A percentile compares a stretch with the other conserved stretches of the same genome.
Evolutionary conservation across 2,797 vertebrate species (phyloP).

Genomic region (Anguilla pacifica): DNA sequence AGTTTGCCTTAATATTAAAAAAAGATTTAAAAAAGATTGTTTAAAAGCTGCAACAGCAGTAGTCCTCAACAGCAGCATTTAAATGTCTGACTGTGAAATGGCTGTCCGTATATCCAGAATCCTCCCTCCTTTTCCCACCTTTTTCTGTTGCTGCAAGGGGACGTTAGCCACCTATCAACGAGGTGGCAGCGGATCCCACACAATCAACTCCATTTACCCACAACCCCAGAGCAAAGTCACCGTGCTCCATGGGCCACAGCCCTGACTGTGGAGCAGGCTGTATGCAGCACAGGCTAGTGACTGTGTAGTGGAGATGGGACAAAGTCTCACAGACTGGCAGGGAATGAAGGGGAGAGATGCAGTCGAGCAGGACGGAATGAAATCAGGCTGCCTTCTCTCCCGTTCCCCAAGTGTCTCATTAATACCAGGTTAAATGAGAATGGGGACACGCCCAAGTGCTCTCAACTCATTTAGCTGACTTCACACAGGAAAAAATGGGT

Average conservation of each 20-base stretch:
- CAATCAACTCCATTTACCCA: constrained; percentile 70
- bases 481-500: background rate
- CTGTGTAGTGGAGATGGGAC: constrained; percentile 22
- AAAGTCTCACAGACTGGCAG: constrained; percentile 40
- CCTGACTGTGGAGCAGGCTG: constrained; percentile 46
- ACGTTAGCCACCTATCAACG: constrained; percentile 55
- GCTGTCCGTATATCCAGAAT: constrained; percentile 32
- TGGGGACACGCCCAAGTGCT: constrained; percentile 73
- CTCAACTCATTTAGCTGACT: constrained; percentile 46
- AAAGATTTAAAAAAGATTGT: constrained; percentile 22
- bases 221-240: constrained; percentile 57
- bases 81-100: constrained; percentile 44
- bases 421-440: constrained; percentile 84
- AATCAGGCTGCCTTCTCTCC: constrained; percentile 64
- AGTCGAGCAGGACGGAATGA: constrained; percentile 52
- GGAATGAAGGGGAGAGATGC: constrained; percentile 48
- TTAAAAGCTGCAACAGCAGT: constrained; percentile 51
- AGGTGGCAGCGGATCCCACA: constrained; percentile 53
- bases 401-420: constrained; percentile 84
- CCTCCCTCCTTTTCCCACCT: constrained; percentile 21
- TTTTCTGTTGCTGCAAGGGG: constrained; percentile 44
- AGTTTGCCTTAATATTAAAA: background rate
- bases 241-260: constrained; percentile 1
- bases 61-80: constrained; percentile 40
- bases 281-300: constrained; percentile 51